Conservation (phyloP, 2,888 invertebrate species). For the Lobophora halterata region DNA sequence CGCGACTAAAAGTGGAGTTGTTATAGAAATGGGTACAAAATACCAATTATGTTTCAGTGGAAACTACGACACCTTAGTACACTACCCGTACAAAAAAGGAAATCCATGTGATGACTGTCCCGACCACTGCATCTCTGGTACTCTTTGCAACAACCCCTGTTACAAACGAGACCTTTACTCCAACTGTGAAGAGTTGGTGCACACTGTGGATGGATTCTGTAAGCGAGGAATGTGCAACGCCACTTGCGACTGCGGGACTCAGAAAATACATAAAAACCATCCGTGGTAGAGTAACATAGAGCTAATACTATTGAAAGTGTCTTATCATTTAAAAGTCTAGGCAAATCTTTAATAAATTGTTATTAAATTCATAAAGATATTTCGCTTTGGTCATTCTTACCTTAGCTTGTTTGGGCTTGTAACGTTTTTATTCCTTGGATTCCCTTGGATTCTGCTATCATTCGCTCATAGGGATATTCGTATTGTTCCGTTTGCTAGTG, state of each 20-base stretch:
- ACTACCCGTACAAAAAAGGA: constrained; percentile 85
- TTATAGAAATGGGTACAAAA: no score
- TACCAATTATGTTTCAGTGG: constrained; percentile 79
- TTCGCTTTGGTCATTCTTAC: no score
- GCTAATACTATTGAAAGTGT: no score
- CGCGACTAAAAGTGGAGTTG: no score
- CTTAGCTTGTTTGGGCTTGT: no score
- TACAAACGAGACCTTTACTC: constrained; percentile 85
- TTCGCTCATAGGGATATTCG: no score
- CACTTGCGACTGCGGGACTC: constrained; percentile 85
- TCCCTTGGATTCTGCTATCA: no score
- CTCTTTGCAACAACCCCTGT: constrained; percentile 88
- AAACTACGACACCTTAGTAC: constrained; percentile 82
- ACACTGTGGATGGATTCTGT: constrained; percentile 53
- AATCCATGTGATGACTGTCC: constrained; percentile 84
- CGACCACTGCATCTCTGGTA: constrained; percentile 80
- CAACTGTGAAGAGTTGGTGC: constrained; percentile 84
- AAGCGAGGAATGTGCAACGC: constrained; percentile 84
- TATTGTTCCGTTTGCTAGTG: no score
- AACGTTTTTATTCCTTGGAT: no score
- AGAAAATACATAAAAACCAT: constrained; percentile 63
- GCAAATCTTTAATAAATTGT: no score
- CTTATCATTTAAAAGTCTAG: no score
- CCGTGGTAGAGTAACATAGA: constrained; percentile 36
- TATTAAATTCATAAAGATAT: no score